Base-by-base conservation (phyloP, 1,140 invertebrate genomes). In the Tenebrio molitor region DNA sequence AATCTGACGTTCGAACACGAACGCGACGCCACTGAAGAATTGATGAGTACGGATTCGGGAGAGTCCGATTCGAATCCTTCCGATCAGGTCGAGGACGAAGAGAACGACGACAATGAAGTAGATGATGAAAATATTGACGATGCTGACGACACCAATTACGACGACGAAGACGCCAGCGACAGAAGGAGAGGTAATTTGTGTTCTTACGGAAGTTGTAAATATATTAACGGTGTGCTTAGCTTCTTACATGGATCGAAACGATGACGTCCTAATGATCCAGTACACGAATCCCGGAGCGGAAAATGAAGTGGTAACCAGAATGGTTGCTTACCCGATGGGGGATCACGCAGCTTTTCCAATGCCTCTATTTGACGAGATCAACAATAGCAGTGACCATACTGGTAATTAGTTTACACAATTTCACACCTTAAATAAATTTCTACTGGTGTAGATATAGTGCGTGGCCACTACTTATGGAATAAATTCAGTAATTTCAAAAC, bases 261-360 rank as follows among this genome's bases (percentile, higher is more conserved):
- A 89, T 73, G 89, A 89, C 77, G 86, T 89, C 39, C 82, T 90
- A 1, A 89, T 90, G 87, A 88, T 90, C 71, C 88, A 89, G 53
- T 89, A 89, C 74, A 77, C 85, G 3, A 84, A 85, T 58, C 84
- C 84, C 0, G 79, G 80, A 50, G 75, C 78, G 46, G 80, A 85
- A 50, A 82, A 84, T 8, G 84, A 84, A n/a, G 74, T 16, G 80
- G 84, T 14, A 83, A 1, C 83, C 41, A 83, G 84, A 58, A 84
- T 85, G 79, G 80, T 88, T 50, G 82, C 39, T 33, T 68, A 68
- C 15, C 65, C 65, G 85, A 23, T 88, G 87, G 87, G 86, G 84
- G 64, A 66, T 8, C 42, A 41, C 10, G 64, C 36, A n/a, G 87
- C 84, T 73, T 89, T 87, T 69, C 87, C 65, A 82, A 71, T 84